phyloP scores from a whole-genome alignment of 1,140 invertebrate species.

The Ditylenchus dipsaci region DNA sequence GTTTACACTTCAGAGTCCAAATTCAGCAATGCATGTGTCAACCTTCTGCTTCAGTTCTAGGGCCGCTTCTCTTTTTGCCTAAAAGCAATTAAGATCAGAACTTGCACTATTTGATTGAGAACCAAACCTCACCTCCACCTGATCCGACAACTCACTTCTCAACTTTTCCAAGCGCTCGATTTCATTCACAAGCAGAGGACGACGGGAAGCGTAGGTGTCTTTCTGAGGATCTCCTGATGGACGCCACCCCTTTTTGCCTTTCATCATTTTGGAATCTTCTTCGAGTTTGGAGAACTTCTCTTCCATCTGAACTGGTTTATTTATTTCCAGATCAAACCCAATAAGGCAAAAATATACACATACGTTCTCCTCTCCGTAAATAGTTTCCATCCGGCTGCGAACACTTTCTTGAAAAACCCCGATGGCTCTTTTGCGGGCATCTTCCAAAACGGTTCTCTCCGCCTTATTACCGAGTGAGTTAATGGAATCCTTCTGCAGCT shows the following conservation, averaged over 20 bases:
- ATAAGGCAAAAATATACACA: not conserved
- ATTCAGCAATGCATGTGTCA: too few relatives aligned
- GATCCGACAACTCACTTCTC: not conserved
- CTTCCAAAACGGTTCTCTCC: not conserved
- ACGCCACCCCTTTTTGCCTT: not conserved
- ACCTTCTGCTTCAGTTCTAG: too few relatives aligned
- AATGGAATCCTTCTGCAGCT: not conserved
- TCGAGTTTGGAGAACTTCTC: not conserved
- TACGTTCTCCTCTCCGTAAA: not conserved
- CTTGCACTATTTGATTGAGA: too few relatives aligned
- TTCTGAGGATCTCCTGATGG: not conserved
- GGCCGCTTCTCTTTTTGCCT: too few relatives aligned
- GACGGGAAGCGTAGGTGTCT: not conserved
- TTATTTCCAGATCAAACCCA: not conserved
- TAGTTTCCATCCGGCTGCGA: not conserved
- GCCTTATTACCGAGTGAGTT: not conserved
- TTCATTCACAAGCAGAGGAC: not conserved
- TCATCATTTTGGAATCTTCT: not conserved
- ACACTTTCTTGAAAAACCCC: not conserved
- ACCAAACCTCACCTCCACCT: not conserved
- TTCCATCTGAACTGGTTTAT: not conserved
- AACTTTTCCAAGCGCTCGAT: not conserved
- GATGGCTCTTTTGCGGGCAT: not conserved
- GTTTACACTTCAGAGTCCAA: too few relatives aligned
- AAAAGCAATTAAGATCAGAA: too few relatives aligned